Evolutionary conservation across 2,113 vertebrate species (phyloP), one percentile per base, ranked within the genome.

Genomic region (Condylura cristata): DNA sequence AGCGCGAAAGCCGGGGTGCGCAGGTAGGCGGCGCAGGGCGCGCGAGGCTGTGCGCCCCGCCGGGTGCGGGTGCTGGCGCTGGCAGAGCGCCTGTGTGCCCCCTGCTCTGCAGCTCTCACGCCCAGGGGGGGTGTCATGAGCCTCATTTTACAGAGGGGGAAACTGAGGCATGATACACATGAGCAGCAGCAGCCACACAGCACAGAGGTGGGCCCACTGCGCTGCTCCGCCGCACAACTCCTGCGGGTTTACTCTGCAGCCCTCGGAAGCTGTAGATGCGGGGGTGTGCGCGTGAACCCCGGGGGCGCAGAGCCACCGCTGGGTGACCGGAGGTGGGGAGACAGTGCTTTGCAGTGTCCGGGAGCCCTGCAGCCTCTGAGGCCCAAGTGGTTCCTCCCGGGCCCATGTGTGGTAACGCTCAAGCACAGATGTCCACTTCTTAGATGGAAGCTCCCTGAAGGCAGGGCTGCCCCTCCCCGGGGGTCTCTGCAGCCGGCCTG

Each of bases 1-100:
- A 96, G 95, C 95, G 84, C 89, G 96, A 95, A 97, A 95, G 96
- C 95, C 97, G 90, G 96, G 22, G 89, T 95, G 3, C 14, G 89
- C 53, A 56, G 90, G 90, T n/a, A n/a, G n/a, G n/a, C n/a, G n/a
- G n/a, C n/a, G n/a, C n/a, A n/a, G n/a, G n/a, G n/a, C n/a, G n/a
- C n/a, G n/a, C n/a, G n/a, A n/a, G n/a, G n/a, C n/a, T n/a, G n/a
- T n/a, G n/a, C n/a, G n/a, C n/a, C n/a, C n/a, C n/a, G n/a, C n/a
- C n/a, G n/a, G n/a, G n/a, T n/a, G n/a, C n/a, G n/a, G n/a, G n/a
- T n/a, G n/a, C n/a, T n/a, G n/a, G n/a, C n/a, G n/a, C 20, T 51
- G 48, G 53, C 53, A 20, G 22, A 22, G 53, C 7, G 20, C 18
- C 51, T 48, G 16, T 6, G 51, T 18, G 18, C 51, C 17, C 51